Evolutionary conservation across 1,140 invertebrate genomes (phyloP).

Genomic region (Listronotus bonariensis): DNA sequence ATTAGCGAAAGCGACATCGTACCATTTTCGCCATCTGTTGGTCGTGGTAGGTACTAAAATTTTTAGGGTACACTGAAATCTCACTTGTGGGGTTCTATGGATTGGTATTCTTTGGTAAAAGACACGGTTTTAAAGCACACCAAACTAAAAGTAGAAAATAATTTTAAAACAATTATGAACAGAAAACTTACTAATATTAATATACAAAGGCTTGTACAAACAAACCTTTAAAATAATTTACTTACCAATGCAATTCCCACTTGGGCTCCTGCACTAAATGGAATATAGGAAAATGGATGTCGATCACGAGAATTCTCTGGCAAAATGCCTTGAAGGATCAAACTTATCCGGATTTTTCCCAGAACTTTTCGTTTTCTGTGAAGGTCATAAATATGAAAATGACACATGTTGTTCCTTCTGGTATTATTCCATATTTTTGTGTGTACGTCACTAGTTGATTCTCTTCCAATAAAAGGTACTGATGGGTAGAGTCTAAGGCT

Average conservation of each 20-base stretch:
- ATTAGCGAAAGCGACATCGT: too few species aligned
- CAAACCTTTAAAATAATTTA: neutral
- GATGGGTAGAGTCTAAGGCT: slow-evolving; percentile 67
- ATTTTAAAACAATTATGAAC: too few species aligned
- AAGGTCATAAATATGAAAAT: slow-evolving; percentile 39
- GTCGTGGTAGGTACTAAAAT: too few species aligned
- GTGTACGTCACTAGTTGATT: slow-evolving; percentile 58
- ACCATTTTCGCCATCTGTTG: too few species aligned
- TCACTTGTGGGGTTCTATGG: too few species aligned
- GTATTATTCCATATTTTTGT: slow-evolving; percentile 46
- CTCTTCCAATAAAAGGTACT: slow-evolving; percentile 68
- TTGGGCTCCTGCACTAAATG: slow-evolving; percentile 69
- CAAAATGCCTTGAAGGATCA: slow-evolving; percentile 71
- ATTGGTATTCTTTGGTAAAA: too few species aligned
- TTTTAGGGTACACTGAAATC: too few species aligned
- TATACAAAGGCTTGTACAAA: too few species aligned
- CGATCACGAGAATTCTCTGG: slow-evolving; percentile 58
- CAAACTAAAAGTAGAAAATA: too few species aligned
- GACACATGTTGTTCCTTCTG: slow-evolving; percentile 11
- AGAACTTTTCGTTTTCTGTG: slow-evolving; percentile 52
- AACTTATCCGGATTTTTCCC: slow-evolving; percentile 67
- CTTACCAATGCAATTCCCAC: slow-evolving; percentile 69
- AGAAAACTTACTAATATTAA: too few species aligned
- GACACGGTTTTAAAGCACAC: too few species aligned
- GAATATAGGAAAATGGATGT: slow-evolving; percentile 63